Conservation (phyloP, 1,140 invertebrate genomes). For the Calephelis nemesis region DNA sequence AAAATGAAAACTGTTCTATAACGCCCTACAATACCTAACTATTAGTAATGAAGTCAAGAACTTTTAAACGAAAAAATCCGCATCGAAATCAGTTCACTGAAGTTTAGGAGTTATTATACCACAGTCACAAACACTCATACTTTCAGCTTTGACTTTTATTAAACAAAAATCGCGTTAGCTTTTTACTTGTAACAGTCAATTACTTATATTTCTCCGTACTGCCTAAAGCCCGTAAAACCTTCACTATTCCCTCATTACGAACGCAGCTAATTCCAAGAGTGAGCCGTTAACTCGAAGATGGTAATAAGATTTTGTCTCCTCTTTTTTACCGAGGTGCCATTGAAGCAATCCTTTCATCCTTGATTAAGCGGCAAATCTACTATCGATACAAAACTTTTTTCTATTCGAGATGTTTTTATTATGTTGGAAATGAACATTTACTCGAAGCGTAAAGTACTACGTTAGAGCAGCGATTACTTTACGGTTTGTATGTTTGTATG, state of each 20-base stretch:
- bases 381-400: constrained; percentile 27
- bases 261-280: constrained; percentile 58
- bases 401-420: constrained; percentile 13
- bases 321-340: constrained; percentile 30
- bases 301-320: constrained; percentile 55
- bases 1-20: too few species aligned
- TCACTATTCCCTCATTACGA: constrained; percentile 51
- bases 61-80: too few species aligned
- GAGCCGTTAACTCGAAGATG: constrained; percentile 57
- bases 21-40: too few species aligned
- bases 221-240: constrained; percentile 47
- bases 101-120: too few species aligned
- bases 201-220: neutral
- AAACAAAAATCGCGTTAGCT: neutral
- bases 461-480: too few species aligned
- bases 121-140: too few species aligned
- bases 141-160: too few species aligned
- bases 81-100: too few species aligned
- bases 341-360: constrained; percentile 29
- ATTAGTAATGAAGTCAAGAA: too few species aligned
- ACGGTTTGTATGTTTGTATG: too few species aligned
- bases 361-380: constrained; percentile 31
- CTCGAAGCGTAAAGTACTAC: too few species aligned
- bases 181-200: constrained; percentile 22
- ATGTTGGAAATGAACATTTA: neutral